Evolutionary conservation across 2,888 invertebrate genomes (phyloP).

Genomic region (Drosophila imparisetae): DNA sequence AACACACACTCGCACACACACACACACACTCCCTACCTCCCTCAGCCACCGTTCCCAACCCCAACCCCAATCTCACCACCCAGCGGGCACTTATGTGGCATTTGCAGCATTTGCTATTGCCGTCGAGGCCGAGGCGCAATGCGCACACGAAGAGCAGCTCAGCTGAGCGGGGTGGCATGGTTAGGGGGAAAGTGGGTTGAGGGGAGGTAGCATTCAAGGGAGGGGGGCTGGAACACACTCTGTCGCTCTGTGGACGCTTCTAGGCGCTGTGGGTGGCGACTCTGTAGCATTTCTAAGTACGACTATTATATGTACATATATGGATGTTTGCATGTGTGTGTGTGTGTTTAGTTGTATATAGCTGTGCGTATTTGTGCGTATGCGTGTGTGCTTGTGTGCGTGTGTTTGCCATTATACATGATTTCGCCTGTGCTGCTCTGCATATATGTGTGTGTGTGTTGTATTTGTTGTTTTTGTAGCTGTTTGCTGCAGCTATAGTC

Average conservation of each 20-base stretch:
- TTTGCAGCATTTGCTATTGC: conserved; percentile 69
- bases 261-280: conserved; percentile 43
- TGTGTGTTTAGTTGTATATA: conserved; percentile 44
- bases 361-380: conserved; percentile 49
- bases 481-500: conserved; percentile 52
- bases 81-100: conserved; percentile 76
- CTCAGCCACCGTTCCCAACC: background rate
- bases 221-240: conserved; percentile 7
- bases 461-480: conserved; percentile 43
- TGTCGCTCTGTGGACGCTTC: conserved; percentile 39
- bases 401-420: conserved; percentile 14
- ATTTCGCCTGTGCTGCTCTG: conserved; percentile 3
- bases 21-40: background rate
- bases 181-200: background rate
- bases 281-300: conserved; percentile 60
- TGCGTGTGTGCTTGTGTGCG: conserved; percentile 17
- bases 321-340: conserved; percentile 20
- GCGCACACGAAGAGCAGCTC: conserved; percentile 48
- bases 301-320: conserved; percentile 49
- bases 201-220: background rate
- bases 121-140: conserved; percentile 62
- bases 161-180: conserved; percentile 11
- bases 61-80: conserved; percentile 36
- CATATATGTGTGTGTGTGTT: conserved; percentile 29
- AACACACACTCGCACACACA: background rate